Base-by-base conservation (phyloP, 1,140 invertebrate genomes). In the Zaprionus inermis region DNA sequence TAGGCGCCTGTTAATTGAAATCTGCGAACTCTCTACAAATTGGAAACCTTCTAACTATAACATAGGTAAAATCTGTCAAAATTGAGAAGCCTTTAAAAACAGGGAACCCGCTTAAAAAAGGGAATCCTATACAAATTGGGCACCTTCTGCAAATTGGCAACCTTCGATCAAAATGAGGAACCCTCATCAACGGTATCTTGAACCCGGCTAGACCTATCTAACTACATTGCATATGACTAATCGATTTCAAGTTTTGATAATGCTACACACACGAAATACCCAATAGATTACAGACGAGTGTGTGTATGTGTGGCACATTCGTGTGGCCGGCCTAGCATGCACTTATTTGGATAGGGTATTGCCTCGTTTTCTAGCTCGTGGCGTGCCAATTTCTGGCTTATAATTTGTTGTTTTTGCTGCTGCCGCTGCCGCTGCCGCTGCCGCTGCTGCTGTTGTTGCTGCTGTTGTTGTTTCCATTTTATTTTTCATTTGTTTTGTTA, bases 401-500 rank as follows among this genome's bases (percentile, higher is more conserved):
- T 67, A 65, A 63, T 64, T 76, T 58, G 44, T 63, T 76, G 55
- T 22, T 24, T 44, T 61, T 78, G 74, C 55, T 72, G 74, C 10
- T 6, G 32, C 32, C 10, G 32, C 10, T 6, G 41, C 56, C 70
- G 54, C 16, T 24, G 36, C 65, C 76, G 75, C 38, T 41, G 38
- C 7, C 9, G 38, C 0, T 16, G 38, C n/a, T 41, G 44, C 57
- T 76, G 55, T 18, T 20, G 46, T 68, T 78, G 74, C 51, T 72
- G 41, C 51, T 75, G 54, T 20, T 24, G 56, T 69, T 79, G 75
- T 61, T 72, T 76, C 49, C 65, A 77, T 79, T 88, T 86, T 74
- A 75, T 76, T 86, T 86, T 79, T 72, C 65, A 64, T 85, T 81
- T 86, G 66, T 76, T 82, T 83, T 83, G 76, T 83, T 88, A 56